Evolutionary conservation across 2,797 vertebrate species (phyloP), one percentile per base, ranked within the genome.

Genomic region (Coracias cyanogaster): DNA sequence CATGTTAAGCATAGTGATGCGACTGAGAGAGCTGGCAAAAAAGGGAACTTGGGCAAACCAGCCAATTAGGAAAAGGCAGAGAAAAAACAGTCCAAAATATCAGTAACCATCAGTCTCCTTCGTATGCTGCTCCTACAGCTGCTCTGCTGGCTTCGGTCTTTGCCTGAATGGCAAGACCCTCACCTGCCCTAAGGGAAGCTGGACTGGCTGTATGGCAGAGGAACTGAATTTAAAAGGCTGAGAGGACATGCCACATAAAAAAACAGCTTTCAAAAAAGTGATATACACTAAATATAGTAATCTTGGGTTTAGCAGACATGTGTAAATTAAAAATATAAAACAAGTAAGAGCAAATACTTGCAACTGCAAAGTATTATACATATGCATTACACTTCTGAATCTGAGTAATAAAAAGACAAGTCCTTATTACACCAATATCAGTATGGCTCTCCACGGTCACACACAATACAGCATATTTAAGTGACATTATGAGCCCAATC

Each of bases 41-140:
- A 76, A 86, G 37, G 26, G 58, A 94, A 48, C 70, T 67, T 64
- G 48, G 84, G 77, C 46, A 93, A 80, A 95, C 80, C 48, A 84
- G 55, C 85, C 91, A 70, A 37, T 90, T 66, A 93, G 74, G 66
- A 82, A 79, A 90, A 84, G 74, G 62, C 58, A 94, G 15, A 31
- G 65, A 28, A 93, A 83, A 89, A 92, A 8, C 64, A 74, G 70
- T 39, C 35, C 49, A 70, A 95, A 92, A 82, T 82, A 94, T 35
- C 82, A 77, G 74, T 51, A 83, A 60, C 77, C 66, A 37, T 49
- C 83, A 15, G 65, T 39, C 80, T 84, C 52, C 83, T 89, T 71
- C 83, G 0, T 49, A 45, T 19, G 51, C 55, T 74, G 66, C 70
- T 90, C 74, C 55, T 82, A 45, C 93, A 80, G 93, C 85, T 96